Evolutionary conservation across 1,140 invertebrate genomes (phyloP), one percentile per base, ranked within the genome.

Genomic region (Hirudo medicinalis): DNA sequence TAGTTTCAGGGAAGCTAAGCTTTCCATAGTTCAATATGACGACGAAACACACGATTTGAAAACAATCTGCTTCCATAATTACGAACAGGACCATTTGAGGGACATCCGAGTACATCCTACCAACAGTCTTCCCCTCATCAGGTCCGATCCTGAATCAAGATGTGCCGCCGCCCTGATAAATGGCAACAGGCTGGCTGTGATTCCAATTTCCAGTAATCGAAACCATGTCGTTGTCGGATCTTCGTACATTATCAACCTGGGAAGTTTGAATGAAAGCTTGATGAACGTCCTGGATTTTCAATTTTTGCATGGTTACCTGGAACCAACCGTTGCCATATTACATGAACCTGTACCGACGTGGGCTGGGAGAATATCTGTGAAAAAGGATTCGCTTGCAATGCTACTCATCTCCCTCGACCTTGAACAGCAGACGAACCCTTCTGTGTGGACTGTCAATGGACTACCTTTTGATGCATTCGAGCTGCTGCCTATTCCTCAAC

Each of bases 281-380:
- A 76, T 76, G 27, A 80, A 81, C 73, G 76, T 99, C 17, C 86
- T 95, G 75, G 96, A 99, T 81, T 88, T 99, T 76, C 92, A 97
- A 82, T 99, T 99, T 84, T 84, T 99, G 13, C 89, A 98, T 84
- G 95, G 96, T 27, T 99, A 99, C 82, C 97, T 97, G 82, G 95
- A 99, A 81, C 96, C 97, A 0, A 99, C 96, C 0, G 81, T 99
- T 53, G 84, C 99, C 63, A 89, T 99, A 76, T 83, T 99, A 9
- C 97, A 96, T 84, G 97, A 99, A 81, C 95, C 96, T 54, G 87
- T 97, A 0, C 89, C 91, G 79, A 99, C 97, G 55, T 99, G 96
- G 84, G 85, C 95, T 75, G 95, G 96, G 57, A 25, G 22, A 63
- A 90, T 94, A 72, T 91, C 94, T 20, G 92, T 98, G 0, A 86